phyloP scores from a whole-genome alignment of 2,888 invertebrate species.

The Leptothorax acervorum region DNA sequence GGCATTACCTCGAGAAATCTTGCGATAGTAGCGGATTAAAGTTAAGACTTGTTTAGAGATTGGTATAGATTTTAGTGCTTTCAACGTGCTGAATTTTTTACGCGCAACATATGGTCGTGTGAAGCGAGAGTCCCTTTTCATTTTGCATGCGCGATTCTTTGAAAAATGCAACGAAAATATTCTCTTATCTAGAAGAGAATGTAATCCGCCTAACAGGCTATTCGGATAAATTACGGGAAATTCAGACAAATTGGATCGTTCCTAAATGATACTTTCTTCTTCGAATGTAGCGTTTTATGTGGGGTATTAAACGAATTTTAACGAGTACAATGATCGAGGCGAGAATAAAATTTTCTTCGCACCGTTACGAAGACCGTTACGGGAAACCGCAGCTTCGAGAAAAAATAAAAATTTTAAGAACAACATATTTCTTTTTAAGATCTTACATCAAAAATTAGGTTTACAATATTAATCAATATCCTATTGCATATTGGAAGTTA shows the following conservation, averaged over 20 bases:
- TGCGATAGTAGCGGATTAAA: not conserved
- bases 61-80: not conserved
- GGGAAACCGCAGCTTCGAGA: not conserved
- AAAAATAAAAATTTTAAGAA: not conserved
- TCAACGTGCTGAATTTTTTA: constrained; percentile 12
- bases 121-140: not conserved
- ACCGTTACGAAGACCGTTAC: not conserved
- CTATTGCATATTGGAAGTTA: not conserved
- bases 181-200: not conserved
- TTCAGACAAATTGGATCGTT: constrained; percentile 20
- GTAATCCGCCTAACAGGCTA: not conserved
- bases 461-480: not conserved
- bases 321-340: constrained; percentile 11
- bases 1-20: not conserved
- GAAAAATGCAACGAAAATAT: constrained; percentile 14
- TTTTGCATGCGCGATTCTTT: not conserved
- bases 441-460: not conserved
- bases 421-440: not conserved
- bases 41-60: not conserved
- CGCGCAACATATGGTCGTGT: not conserved
- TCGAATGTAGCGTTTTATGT: constrained; percentile 10
- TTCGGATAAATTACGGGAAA: constrained; percentile 2
- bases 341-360: constrained; percentile 13
- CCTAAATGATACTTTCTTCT: not conserved
- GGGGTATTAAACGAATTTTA: constrained; percentile 24